phyloP scores from a whole-genome alignment of 92 coral and sea anemone genomes.

The Hydrozoanthus gracilis region DNA sequence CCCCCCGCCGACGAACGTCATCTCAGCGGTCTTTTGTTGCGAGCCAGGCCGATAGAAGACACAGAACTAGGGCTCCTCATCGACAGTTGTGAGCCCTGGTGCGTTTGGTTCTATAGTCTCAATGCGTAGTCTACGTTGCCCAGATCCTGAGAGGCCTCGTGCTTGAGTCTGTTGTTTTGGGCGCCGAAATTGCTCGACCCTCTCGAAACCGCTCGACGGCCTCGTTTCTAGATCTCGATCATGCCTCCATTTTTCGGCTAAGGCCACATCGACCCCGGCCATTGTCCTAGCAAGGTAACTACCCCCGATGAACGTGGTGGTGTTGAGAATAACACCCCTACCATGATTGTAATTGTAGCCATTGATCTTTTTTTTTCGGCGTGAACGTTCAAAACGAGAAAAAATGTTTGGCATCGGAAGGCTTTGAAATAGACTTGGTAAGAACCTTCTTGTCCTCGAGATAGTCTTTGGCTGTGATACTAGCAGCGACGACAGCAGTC shows the following conservation, averaged over 20 bases:
- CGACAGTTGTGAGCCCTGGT: not conserved
- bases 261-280: not conserved
- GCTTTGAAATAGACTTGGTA: not conserved
- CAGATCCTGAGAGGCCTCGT: not conserved
- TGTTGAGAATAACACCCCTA: not conserved
- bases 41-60: not conserved
- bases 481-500: constrained; percentile 29
- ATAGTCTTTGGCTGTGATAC: not conserved
- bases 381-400: too few species aligned
- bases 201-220: not conserved
- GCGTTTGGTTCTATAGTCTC: not conserved
- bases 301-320: constrained; percentile 10
- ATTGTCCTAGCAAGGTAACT: not conserved
- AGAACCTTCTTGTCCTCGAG: constrained; percentile 15
- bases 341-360: constrained; percentile 9
- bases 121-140: not conserved
- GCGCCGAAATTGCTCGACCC: not conserved
- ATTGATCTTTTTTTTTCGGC: too few species aligned
- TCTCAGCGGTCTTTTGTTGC: not conserved
- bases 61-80: not conserved
- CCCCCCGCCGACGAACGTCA: not conserved
- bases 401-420: too few species aligned
- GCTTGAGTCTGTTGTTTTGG: not conserved
- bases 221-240: not conserved
- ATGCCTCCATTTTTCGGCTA: not conserved